Conservation (phyloP, 2,797 vertebrate genomes). For the Crenuchus spilurus region DNA sequence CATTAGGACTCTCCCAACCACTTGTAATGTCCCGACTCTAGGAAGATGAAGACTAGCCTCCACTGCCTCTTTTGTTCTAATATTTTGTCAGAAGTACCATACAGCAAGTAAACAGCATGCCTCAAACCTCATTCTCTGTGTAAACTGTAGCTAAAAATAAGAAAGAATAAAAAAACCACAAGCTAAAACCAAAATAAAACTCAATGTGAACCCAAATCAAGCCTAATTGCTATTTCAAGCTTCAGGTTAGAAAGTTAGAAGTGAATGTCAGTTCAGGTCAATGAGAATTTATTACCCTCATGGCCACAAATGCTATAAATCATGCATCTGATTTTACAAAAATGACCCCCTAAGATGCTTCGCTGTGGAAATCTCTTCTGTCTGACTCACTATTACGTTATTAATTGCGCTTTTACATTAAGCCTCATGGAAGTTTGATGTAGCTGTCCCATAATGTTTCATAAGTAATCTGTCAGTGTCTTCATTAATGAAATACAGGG, state of each 20-base stretch:
- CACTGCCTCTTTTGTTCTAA: too few relatives aligned
- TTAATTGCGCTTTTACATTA: conserved; percentile 56
- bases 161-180: not conserved
- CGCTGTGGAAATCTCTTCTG: conserved; percentile 8
- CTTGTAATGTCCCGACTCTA: too few relatives aligned
- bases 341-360: conserved; percentile 32
- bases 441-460: conserved; percentile 42
- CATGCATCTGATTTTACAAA: conserved; percentile 20
- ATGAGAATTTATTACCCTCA: not conserved
- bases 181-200: not conserved
- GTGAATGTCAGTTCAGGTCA: not conserved
- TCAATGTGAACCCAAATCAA: not conserved
- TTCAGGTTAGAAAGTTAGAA: conserved; percentile 4
- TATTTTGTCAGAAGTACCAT: too few relatives aligned
- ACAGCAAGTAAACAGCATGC: too few relatives aligned
- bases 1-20: too few relatives aligned
- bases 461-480: conserved; percentile 31
- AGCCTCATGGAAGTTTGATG: conserved; percentile 39
- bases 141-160: too few relatives aligned
- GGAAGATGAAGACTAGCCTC: too few relatives aligned
- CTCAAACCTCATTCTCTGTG: too few relatives aligned
- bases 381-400: conserved; percentile 31
- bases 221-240: not conserved
- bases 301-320: conserved; percentile 17
- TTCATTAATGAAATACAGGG: conserved; percentile 34